Evolutionary conservation across 2,797 vertebrate genomes (phyloP).

Genomic region (Sebastes cheni): DNA sequence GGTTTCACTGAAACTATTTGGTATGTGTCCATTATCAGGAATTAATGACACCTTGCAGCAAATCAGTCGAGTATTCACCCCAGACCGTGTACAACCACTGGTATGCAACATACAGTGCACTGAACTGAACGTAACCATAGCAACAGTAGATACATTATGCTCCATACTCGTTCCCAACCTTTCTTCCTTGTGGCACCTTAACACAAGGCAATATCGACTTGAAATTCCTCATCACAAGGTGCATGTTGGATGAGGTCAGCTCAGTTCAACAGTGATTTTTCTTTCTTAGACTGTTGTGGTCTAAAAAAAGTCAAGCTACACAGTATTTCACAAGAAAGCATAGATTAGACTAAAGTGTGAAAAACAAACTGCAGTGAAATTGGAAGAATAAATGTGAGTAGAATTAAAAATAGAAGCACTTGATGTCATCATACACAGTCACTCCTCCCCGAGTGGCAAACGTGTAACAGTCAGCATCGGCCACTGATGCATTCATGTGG

Average conservation of each 20-base stretch:
- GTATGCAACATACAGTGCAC: background rate
- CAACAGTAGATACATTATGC: background rate
- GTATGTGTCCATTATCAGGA: too few species aligned
- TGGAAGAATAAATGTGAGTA: too few species aligned
- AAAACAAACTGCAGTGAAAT: too few species aligned
- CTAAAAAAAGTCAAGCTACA: too few species aligned
- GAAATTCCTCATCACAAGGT: background rate
- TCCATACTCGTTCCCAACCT: background rate
- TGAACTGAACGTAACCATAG: background rate
- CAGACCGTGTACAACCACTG: background rate
- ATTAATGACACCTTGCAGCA: too few species aligned
- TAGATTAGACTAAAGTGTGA: too few species aligned
- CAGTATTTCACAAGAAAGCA: too few species aligned
- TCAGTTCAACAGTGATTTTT: background rate
- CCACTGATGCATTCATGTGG: conserved; percentile 28
- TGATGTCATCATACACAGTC: background rate
- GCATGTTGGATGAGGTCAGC: background rate
- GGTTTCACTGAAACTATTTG: too few species aligned
- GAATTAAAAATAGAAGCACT: background rate
- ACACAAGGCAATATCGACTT: background rate
- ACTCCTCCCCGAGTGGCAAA: conserved; percentile 6
- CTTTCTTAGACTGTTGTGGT: too few species aligned
- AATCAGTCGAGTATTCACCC: too few species aligned
- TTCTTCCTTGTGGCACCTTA: background rate
- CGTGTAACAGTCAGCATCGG: conserved; percentile 25